Conservation (phyloP, 2,888 invertebrate genomes). For the Acleris sparsana region DNA sequence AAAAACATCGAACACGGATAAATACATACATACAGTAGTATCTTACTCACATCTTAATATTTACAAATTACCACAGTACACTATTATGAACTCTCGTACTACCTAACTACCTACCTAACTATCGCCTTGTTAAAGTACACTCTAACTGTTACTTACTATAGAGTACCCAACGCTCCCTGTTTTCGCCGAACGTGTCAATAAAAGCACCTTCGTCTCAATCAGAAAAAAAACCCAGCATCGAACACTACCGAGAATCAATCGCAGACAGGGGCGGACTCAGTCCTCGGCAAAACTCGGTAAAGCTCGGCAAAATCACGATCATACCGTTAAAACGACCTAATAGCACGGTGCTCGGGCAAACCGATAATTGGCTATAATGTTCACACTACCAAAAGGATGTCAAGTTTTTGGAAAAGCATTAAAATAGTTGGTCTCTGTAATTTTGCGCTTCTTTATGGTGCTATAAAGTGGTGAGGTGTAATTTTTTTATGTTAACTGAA, state of each 20-base stretch:
- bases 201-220: slow-evolving; percentile 18
- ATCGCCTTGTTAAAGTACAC: too few species aligned
- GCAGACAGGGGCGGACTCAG: slow-evolving; percentile 51
- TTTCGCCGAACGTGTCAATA: slow-evolving; percentile 36
- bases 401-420: slow-evolving; percentile 36
- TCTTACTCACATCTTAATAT: too few species aligned
- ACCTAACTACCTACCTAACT: too few species aligned
- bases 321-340: slow-evolving; percentile 65
- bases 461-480: slow-evolving; percentile 1
- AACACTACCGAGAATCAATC: slow-evolving; percentile 67
- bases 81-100: too few species aligned
- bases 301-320: slow-evolving; percentile 52
- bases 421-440: slow-evolving; percentile 38
- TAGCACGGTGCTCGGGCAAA: slow-evolving; percentile 47
- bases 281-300: slow-evolving; percentile 39
- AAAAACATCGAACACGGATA: too few species aligned
- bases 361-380: slow-evolving; percentile 55
- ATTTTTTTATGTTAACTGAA: not conserved
- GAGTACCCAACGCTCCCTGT: not conserved
- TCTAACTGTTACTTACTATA: too few species aligned
- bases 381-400: slow-evolving; percentile 40
- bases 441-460: slow-evolving; percentile 16
- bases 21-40: too few species aligned
- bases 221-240: slow-evolving; percentile 9
- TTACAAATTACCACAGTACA: too few species aligned